Conservation (phyloP, 1,140 invertebrate species). For the Phymorhynchus buccinoides region DNA sequence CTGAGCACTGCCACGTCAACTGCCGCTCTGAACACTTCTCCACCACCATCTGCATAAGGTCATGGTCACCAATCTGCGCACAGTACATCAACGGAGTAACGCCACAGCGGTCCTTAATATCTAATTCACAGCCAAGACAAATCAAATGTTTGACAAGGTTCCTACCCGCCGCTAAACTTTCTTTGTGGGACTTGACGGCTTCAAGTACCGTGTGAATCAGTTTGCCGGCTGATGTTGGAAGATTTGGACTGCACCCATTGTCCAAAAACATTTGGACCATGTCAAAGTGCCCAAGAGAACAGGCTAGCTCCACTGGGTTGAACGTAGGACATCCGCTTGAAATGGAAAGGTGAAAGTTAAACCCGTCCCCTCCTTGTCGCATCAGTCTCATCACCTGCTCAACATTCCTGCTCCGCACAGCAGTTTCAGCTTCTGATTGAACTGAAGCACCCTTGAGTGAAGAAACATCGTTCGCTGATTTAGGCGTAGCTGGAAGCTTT, state of each 20-base stretch:
- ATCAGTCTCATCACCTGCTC: conserved; percentile 25
- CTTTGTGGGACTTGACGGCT: conserved; percentile 45
- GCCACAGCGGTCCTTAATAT: conserved; percentile 52
- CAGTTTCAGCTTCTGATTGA: conserved; percentile 2
- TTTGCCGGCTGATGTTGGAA: conserved; percentile 58
- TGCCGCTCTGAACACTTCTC: conserved; percentile 42
- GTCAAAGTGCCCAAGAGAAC: conserved; percentile 52
- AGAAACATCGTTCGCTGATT: background rate
- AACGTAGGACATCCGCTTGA: conserved; percentile 2
- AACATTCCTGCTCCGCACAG: conserved; percentile 16
- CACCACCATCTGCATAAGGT: conserved; percentile 49
- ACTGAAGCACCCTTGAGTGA: background rate
- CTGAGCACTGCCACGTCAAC: conserved; percentile 40
- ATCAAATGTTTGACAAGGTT: conserved; percentile 44
- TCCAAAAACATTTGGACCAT: conserved; percentile 56
- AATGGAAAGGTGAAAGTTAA: background rate
- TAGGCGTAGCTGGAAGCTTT: background rate
- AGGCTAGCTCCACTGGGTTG: conserved; percentile 55
- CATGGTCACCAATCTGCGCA: conserved; percentile 55
- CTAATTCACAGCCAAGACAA: conserved; percentile 53
- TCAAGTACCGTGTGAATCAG: conserved; percentile 57
- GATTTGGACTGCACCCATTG: conserved; percentile 61
- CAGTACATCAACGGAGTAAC: conserved; percentile 53
- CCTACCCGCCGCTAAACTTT: conserved; percentile 37
- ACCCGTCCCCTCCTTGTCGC: conserved; percentile 25